Conservation (phyloP, 2,888 invertebrate species). For the Bugula neritina region DNA sequence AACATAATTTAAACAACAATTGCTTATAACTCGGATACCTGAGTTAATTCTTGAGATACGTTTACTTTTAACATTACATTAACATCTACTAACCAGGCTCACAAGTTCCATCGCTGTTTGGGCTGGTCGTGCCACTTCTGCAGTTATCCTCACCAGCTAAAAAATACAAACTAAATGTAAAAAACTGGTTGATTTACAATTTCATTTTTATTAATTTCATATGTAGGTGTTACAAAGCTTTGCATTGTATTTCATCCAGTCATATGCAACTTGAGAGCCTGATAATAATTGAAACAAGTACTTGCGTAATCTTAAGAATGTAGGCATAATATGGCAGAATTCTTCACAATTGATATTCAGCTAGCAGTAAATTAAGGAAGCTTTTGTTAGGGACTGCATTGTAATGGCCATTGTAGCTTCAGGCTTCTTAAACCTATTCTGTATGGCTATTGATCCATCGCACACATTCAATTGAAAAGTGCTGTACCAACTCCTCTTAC, state of each 20-base stretch:
- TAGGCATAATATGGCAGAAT: neutral
- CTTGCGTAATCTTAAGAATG: conserved; percentile 24
- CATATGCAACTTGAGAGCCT: conserved; percentile 18
- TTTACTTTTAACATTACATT: no score
- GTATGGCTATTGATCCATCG: conserved; percentile 1
- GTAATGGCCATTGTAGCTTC: conserved; percentile 14
- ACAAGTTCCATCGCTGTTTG: conserved; percentile 6
- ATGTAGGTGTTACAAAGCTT: neutral
- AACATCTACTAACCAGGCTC: conserved; percentile 19
- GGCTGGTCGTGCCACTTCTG: conserved; percentile 7
- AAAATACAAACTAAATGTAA: neutral
- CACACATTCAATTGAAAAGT: no score
- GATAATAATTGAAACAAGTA: conserved; percentile 26
- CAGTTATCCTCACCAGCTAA: neutral
- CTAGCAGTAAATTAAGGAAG: conserved; percentile 22
- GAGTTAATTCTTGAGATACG: no score
- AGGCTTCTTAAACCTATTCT: conserved; percentile 13
- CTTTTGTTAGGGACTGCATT: conserved; percentile 17
- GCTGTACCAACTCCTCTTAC: no score
- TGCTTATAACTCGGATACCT: no score
- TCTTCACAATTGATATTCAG: neutral
- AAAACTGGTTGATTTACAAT: neutral
- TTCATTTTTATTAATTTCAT: conserved; percentile 3
- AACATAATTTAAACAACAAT: no score
- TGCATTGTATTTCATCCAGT: no score